Evolutionary conservation across 2,797 vertebrate genomes (phyloP).

Genomic region (Lepilemur ruficaudatus): DNA sequence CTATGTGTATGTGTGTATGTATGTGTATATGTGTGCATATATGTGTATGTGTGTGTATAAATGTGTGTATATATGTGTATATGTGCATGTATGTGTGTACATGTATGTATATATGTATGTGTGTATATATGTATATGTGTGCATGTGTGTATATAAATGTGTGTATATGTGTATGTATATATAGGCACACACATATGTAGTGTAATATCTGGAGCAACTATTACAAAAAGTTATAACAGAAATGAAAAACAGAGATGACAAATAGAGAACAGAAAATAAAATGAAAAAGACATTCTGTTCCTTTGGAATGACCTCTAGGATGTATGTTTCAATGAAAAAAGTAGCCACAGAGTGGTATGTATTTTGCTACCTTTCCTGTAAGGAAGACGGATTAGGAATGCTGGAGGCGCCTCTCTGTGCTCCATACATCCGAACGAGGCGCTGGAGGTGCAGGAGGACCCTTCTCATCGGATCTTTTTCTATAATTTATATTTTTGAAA

Average conservation of each 20-base stretch:
- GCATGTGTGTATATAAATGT: accelerated
- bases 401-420: neutral
- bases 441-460: neutral
- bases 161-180: no score
- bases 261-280: neutral
- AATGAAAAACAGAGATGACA: neutral
- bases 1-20: no score
- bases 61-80: no score
- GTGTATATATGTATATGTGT: no score
- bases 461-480: neutral
- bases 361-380: neutral
- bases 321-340: neutral
- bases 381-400: neutral
- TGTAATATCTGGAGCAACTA: neutral
- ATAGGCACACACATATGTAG: neutral
- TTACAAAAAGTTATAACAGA: neutral
- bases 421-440: neutral
- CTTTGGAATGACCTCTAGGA: neutral
- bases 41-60: no score
- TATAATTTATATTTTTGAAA: neutral
- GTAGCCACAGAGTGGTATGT: neutral
- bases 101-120: no score
- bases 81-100: no score
- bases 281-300: neutral
- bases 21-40: no score